A percentile compares a stretch with the other conserved stretches of the same genome.
phyloP scores from a whole-genome alignment of 2,888 invertebrate species.

The Amiota mariae region DNA sequence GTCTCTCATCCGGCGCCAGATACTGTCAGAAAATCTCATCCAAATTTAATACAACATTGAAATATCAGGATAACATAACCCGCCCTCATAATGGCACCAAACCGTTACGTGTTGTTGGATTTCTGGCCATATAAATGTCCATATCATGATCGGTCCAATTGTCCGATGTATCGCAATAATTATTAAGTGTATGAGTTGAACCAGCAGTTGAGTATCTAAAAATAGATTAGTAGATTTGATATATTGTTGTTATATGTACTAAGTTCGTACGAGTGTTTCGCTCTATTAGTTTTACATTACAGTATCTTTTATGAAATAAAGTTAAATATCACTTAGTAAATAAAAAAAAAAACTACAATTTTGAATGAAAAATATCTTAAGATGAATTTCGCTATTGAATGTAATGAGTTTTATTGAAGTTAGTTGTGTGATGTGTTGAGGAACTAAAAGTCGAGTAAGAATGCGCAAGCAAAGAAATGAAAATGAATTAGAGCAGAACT shows the following conservation, averaged over 20 bases:
- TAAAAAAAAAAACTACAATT: not conserved
- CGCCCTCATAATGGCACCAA: constrained; percentile 84
- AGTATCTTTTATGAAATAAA: too few species aligned
- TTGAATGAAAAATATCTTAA: constrained; percentile 48
- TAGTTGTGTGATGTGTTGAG: not conserved
- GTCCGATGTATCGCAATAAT: constrained; percentile 91
- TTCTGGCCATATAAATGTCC: constrained; percentile 95
- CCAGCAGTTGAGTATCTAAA: constrained; percentile 81
- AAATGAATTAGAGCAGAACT: constrained; percentile 23
- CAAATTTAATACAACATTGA: constrained; percentile 74
- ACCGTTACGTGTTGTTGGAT: constrained; percentile 89
- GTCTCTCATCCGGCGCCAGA: constrained; percentile 62
- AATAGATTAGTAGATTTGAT: not conserved
- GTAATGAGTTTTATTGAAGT: constrained; percentile 22
- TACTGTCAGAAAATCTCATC: constrained; percentile 74
- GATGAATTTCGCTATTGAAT: constrained; percentile 42
- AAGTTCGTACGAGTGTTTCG: not conserved
- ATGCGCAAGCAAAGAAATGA: not conserved
- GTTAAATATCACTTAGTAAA: too few species aligned
- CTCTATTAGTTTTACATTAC: constrained; percentile 20
- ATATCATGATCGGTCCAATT: constrained; percentile 97
- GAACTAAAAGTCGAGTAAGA: not conserved
- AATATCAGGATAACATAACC: constrained; percentile 73
- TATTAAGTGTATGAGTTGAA: constrained; percentile 86
- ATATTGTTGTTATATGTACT: too few species aligned